Evolutionary conservation across 2,888 invertebrate genomes (phyloP).

Genomic region (Brassicogethes aeneus): DNA sequence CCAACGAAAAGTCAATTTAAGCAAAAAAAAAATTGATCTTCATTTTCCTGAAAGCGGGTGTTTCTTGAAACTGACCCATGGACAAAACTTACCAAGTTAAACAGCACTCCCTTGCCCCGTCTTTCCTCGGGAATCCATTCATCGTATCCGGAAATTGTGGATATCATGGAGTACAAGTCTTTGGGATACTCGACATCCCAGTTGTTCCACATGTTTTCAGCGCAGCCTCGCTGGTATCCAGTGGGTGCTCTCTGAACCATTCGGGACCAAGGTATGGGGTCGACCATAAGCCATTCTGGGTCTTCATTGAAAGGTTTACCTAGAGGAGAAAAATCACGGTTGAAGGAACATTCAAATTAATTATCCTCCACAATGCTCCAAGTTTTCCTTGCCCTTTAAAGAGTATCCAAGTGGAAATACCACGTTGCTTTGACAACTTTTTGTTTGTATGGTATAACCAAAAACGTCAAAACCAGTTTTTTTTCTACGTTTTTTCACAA

Average conservation of each 20-base stretch:
- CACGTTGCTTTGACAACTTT: no score
- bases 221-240: conserved; percentile 22
- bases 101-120: conserved; percentile 54
- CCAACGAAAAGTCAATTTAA: no score
- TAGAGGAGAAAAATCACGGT: no score
- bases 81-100: conserved; percentile 41
- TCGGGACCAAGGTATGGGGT: conserved; percentile 36
- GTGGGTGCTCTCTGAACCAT: conserved; percentile 22
- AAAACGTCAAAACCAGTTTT: no score
- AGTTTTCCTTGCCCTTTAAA: no score
- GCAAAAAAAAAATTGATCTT: no score
- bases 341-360: no score
- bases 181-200: conserved; percentile 62
- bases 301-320: conserved; percentile 36
- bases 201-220: conserved; percentile 47
- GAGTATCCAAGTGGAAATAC: no score
- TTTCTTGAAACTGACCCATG: conserved; percentile 18
- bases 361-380: no score
- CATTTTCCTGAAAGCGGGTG: no score
- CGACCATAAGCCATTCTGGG: conserved; percentile 33
- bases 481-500: no score
- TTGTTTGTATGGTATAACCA: no score
- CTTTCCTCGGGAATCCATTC: conserved; percentile 44
- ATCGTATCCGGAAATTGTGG: conserved; percentile 54
- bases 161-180: conserved; percentile 60